Base-by-base conservation (phyloP, 2,888 invertebrate genomes). In the Seira sanloemensis region DNA sequence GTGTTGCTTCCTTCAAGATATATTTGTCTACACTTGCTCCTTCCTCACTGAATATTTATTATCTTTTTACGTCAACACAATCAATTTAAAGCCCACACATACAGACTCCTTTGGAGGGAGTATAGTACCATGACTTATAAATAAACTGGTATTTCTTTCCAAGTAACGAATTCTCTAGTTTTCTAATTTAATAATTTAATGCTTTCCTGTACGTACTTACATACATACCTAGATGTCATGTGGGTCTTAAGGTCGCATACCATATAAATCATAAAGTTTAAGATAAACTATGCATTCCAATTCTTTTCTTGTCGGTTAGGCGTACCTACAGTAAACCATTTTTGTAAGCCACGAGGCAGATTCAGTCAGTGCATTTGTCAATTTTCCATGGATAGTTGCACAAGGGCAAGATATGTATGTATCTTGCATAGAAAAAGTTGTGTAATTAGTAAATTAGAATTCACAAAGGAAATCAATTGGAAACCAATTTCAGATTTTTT, bases 51-150 rank as follows among this genome's bases (percentile, higher is more conserved):
- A 72, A 79, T 79, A 79, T 79, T 79, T 79, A 79, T 79, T 79
- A 79, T 78, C 78, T 65, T 78, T 72, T 79, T 77, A 79, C 79
- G 73, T 79, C 79, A 79, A 79, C 73, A 79, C 79, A 66, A 72
- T 79, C 79, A 79, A 79, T 72, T 71, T 79, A 27, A n/a, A 79
- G 73, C 79, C 79, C 79, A 79, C 79, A 73, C 79, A 79, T 46
- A 21, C 2, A 37, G 37, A 37, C 37, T 37, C 5, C 37, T 37
- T 37, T 37, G 37, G 12, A 37, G 12, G 5, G 37, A 37, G 12
- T 37, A 12, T 4, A 7, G 37, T 37, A 50, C 62, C 71, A 58
- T 27, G 46, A 62, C 62, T 62, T 71, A 78, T 78, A 78, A 78
- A 78, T 78, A 78, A 78, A 71, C 78, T 37, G 37, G 37, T 37